These are phyloP conservation scores for Xylota segnis DNA, from an alignment of 2,888 invertebrate species.

Conservation along the genomic window DNA sequence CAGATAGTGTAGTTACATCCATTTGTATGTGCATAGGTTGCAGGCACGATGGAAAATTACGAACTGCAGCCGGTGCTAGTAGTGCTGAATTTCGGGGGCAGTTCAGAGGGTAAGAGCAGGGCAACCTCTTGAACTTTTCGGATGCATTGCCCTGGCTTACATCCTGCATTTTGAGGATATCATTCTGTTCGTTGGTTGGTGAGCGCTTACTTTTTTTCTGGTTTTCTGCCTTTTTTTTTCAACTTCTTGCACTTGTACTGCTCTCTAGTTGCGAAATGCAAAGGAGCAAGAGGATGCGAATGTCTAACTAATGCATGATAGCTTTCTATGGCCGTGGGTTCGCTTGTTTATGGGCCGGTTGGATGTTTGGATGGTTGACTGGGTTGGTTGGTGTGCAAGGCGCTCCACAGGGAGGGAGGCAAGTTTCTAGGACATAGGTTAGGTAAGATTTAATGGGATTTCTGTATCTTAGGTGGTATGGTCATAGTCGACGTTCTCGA, in stretches of 20 bases:
- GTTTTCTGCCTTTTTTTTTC: slow-evolving; percentile 8
- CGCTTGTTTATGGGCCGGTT: slow-evolving; percentile 42
- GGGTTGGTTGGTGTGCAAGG: neutral
- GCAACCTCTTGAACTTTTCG: slow-evolving; percentile 69
- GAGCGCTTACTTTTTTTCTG: slow-evolving; percentile 20
- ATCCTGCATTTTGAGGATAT: slow-evolving; percentile 64
- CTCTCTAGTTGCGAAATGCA: slow-evolving; percentile 40
- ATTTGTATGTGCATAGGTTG: slow-evolving; percentile 46
- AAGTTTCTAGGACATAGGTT: slow-evolving; percentile 47
- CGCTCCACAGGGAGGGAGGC: slow-evolving; percentile 9
- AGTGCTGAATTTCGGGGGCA: slow-evolving; percentile 56
- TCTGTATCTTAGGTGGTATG: slow-evolving; percentile 35
- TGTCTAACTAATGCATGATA: slow-evolving; percentile 54
- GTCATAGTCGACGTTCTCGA: slow-evolving; percentile 29
- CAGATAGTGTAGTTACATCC: slow-evolving; percentile 43
- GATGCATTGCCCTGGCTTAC: slow-evolving; percentile 70
- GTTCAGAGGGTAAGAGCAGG: slow-evolving; percentile 61
- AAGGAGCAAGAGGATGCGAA: slow-evolving; percentile 31
- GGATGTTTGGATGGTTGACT: slow-evolving; percentile 12
- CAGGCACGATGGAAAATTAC: slow-evolving; percentile 51
- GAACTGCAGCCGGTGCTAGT: slow-evolving; percentile 36
- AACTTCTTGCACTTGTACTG: slow-evolving; percentile 7
- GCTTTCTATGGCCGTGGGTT: slow-evolving; percentile 49
- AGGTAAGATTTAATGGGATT: slow-evolving; percentile 51
- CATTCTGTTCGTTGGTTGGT: slow-evolving; percentile 50